Conservation (phyloP, 2,888 invertebrate genomes). For the Aspidiotus destructor region DNA sequence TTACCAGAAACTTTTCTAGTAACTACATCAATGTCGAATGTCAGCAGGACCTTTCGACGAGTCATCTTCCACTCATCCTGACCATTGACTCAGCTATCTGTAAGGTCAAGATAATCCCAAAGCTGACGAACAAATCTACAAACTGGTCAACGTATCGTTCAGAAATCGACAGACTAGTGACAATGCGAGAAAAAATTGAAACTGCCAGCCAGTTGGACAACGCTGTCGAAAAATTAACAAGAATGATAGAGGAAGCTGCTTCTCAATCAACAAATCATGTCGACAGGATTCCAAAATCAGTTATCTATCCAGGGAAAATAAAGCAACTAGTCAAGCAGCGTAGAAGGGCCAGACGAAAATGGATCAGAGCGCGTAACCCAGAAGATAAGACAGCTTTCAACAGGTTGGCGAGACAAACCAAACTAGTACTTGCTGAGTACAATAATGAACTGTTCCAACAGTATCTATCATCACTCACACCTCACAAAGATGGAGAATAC, state of each 20-base stretch:
- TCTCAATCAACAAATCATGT: conserved; percentile 2
- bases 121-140: conserved; percentile 2
- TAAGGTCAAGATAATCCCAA: too few species aligned
- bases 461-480: conserved; percentile 2
- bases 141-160: conserved; percentile 4
- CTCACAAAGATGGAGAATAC: conserved; percentile 4
- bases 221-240: neutral
- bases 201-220: neutral
- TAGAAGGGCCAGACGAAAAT: conserved; percentile 2
- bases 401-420: conserved; percentile 2
- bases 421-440: conserved; percentile 2
- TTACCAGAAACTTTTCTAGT: too few species aligned
- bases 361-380: neutral
- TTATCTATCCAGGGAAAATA: conserved; percentile 2
- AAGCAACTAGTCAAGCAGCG: conserved; percentile 1
- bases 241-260: neutral
- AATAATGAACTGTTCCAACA: conserved; percentile 4
- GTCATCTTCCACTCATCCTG: too few species aligned
- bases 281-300: neutral
- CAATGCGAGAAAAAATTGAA: conserved; percentile 2
- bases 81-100: too few species aligned
- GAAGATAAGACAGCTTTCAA: conserved; percentile 4
- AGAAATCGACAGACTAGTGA: neutral
- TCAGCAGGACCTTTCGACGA: too few species aligned
- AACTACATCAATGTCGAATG: too few species aligned